Base-by-base conservation (phyloP, 1,140 invertebrate species). In the Drosophila sp. region DNA sequence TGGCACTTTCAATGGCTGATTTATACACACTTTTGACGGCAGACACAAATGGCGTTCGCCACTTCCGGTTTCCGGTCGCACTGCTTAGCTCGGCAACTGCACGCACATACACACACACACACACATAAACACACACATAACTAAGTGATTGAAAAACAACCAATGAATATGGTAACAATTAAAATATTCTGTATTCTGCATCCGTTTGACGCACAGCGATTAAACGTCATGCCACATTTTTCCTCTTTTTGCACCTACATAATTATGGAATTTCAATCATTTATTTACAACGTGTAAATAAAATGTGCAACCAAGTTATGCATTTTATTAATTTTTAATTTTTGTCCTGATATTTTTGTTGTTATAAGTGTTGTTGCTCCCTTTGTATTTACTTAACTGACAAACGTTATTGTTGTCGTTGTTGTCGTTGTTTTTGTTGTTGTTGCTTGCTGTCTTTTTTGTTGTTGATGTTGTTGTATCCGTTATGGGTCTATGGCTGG, bases 211-310 rank as follows among this genome's bases (percentile, higher is more conserved):
- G 65, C 41, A 53, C 67, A 48, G 40, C 40, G 41, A 73, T 56
- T 40, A 64, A 32, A 11, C 4, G 25, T n/a, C 46, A 16, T 29
- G 0, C 29, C 14, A 16, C 34, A 13, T 29, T 32, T 18, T 41
- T 16, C 14, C n/a, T 2, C 40, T 46, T 1, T 54, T 58, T 29
- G 32, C 63, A 53, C 46, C 59, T 63, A 58, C 59, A 58, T 82
- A 87, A 86, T 86, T 86, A 84, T 73, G 83, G 82, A 89, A 87
- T 87, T 89, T 89, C 72, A 89, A 89, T 87, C 75, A 87, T 76
- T 87, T 86, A 86, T 86, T 86, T 87, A 89, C 82, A 79, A 72
- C 71, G 63, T 82, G 82, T 89, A 89, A 82, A 82, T 82, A 86
- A 84, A 89, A 82, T 57, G 58, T 72, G 53, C 64, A 72, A 54